These are phyloP conservation scores for Drosophila arizonae DNA, from an alignment of 1,140 invertebrate genomes.

Conservation along the genomic window DNA sequence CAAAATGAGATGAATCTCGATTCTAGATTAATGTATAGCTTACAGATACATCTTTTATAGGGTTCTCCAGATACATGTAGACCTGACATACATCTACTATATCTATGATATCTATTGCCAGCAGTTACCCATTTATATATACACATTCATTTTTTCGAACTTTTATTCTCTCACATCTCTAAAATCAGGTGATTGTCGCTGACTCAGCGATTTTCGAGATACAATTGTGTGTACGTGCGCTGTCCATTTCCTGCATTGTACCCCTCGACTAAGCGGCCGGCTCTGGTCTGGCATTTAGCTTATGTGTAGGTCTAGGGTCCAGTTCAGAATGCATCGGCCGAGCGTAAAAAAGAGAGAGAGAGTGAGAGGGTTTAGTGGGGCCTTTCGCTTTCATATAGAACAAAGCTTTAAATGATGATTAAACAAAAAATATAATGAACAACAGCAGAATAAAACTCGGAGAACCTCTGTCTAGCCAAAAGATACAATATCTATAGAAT, in stretches of 20 bases:
- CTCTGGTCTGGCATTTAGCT: neutral
- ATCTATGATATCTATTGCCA: too few species aligned
- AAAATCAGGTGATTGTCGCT: constrained; percentile 35
- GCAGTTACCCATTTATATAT: neutral
- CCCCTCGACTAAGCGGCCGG: neutral
- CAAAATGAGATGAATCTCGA: too few species aligned
- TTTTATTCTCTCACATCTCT: constrained; percentile 4
- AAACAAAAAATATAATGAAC: constrained; percentile 45
- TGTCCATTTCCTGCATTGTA: constrained; percentile 26
- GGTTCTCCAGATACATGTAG: too few species aligned
- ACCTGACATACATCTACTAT: too few species aligned
- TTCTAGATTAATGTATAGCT: too few species aligned
- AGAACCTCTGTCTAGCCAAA: neutral
- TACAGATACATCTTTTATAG: too few species aligned
- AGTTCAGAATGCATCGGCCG: neutral
- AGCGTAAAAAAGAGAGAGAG: neutral
- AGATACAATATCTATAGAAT: constrained; percentile 1
- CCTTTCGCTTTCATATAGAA: constrained; percentile 67
- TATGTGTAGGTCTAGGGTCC: constrained; percentile 3
- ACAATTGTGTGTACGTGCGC: constrained; percentile 20
- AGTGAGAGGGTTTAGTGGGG: constrained; percentile 5
- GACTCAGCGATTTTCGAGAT: constrained; percentile 34
- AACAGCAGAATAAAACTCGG: neutral
- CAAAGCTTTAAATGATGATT: constrained; percentile 38
- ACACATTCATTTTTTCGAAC: neutral